phyloP scores from a whole-genome alignment of 2,797 vertebrate genomes.

The Decapterus maruadsi region DNA sequence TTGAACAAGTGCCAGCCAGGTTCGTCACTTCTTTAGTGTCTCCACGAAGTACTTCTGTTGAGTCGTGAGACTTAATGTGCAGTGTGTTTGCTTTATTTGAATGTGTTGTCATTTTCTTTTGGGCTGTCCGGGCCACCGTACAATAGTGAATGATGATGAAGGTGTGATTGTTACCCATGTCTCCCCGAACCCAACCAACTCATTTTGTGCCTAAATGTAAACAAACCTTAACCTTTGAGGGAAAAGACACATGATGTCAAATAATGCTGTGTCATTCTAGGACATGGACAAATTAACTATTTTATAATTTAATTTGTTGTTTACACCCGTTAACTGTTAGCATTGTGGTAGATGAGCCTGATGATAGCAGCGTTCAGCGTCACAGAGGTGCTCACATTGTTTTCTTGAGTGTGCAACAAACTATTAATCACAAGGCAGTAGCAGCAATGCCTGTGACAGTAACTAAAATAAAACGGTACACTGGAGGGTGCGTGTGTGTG shows the following conservation, averaged over 20 bases:
- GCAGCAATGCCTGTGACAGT: constrained; percentile 58
- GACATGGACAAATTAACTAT: neutral
- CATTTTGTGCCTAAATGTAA: no score
- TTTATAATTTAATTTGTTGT: neutral
- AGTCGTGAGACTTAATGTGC: no score
- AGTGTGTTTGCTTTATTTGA: no score
- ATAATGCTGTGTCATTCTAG: no score
- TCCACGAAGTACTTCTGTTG: no score
- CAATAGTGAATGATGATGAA: neutral
- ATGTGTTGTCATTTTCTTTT: no score
- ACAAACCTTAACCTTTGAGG: no score
- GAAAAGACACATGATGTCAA: no score
- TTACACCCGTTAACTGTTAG: neutral
- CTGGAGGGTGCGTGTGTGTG: constrained; percentile 7
- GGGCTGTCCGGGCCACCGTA: no score
- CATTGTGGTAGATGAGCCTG: neutral
- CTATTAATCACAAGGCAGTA: constrained; percentile 48
- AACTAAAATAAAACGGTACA: constrained; percentile 47
- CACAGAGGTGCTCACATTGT: neutral
- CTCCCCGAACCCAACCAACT: no score
- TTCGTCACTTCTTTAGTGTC: no score
- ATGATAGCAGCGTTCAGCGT: neutral
- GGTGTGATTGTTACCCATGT: neutral
- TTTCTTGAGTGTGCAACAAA: constrained; percentile 15
- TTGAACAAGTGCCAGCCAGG: no score